phyloP scores from a whole-genome alignment of 1,140 invertebrate species.

The Hypsibius dujardini region DNA sequence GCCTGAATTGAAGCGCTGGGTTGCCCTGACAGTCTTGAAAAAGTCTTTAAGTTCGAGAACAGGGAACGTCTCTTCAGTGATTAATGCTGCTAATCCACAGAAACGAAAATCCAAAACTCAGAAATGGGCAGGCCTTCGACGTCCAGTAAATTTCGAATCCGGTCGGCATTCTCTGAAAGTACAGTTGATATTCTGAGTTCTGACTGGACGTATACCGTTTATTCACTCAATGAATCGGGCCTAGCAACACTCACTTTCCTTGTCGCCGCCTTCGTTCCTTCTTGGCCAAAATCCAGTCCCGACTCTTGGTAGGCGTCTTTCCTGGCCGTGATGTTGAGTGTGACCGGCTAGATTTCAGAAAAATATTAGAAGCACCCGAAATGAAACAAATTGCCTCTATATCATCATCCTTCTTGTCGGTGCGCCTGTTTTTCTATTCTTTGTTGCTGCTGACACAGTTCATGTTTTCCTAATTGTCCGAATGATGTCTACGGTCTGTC shows the following conservation, averaged over 20 bases:
- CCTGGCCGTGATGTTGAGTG: conserved; percentile 34
- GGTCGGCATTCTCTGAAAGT: conserved; percentile 31
- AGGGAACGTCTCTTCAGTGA: no score
- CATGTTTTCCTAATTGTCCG: no score
- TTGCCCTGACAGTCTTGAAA: no score
- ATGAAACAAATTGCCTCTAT: not conserved
- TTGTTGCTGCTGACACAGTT: no score
- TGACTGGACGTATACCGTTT: not conserved
- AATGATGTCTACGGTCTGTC: no score
- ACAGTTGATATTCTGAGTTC: conserved; percentile 20
- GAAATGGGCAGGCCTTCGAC: conserved; percentile 29
- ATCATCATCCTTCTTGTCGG: no score
- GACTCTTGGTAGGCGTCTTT: conserved; percentile 58
- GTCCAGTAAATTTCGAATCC: conserved; percentile 37
- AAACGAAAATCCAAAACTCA: no score
- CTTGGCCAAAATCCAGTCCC: conserved; percentile 63
- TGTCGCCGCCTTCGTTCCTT: conserved; percentile 67
- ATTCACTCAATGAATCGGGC: not conserved
- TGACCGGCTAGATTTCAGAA: conserved; percentile 11
- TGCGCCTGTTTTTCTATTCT: no score
- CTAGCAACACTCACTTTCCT: conserved; percentile 52
- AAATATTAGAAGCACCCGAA: not conserved
- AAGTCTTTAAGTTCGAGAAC: no score
- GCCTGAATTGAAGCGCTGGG: no score
- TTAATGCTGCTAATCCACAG: no score